Percentiles rank a stretch among this genome's conserved stretches.
phyloP scores from a whole-genome alignment of 2,888 invertebrate genomes.

The Charanyca ferruginea region DNA sequence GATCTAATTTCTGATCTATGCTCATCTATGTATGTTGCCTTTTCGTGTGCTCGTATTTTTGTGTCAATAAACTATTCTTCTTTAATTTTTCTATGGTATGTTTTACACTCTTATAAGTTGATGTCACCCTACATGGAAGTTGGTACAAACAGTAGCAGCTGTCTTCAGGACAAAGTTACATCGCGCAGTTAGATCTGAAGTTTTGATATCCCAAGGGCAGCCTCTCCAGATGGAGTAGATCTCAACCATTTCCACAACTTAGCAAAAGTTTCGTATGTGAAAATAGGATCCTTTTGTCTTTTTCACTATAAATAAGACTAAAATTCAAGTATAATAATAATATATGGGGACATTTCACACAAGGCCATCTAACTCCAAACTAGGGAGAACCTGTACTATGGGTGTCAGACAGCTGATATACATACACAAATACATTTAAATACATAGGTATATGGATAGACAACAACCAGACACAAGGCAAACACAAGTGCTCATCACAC shows the following conservation, averaged over 20 bases:
- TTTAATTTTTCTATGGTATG: background rate
- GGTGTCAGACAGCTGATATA: no score
- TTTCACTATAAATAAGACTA: background rate
- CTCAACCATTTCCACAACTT: background rate
- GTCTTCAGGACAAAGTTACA: constrained; percentile 7
- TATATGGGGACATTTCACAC: no score
- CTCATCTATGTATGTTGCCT: no score
- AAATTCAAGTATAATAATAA: no score
- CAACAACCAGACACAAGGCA: no score
- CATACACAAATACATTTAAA: no score
- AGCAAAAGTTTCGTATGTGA: background rate
- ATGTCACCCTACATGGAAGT: background rate
- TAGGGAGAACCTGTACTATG: no score
- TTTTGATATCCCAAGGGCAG: constrained; percentile 1
- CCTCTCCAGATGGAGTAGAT: background rate
- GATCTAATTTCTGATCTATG: no score
- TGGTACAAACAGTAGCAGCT: background rate
- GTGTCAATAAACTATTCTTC: background rate
- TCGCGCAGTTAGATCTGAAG: background rate
- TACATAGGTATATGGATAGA: no score
- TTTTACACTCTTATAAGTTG: background rate
- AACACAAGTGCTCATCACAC: no score
- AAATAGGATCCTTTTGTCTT: background rate
- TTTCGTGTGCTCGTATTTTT: no score
- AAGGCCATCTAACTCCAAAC: no score